Base-by-base conservation (phyloP, 2,113 vertebrate species). In the Brienomyrus brachyistius region DNA sequence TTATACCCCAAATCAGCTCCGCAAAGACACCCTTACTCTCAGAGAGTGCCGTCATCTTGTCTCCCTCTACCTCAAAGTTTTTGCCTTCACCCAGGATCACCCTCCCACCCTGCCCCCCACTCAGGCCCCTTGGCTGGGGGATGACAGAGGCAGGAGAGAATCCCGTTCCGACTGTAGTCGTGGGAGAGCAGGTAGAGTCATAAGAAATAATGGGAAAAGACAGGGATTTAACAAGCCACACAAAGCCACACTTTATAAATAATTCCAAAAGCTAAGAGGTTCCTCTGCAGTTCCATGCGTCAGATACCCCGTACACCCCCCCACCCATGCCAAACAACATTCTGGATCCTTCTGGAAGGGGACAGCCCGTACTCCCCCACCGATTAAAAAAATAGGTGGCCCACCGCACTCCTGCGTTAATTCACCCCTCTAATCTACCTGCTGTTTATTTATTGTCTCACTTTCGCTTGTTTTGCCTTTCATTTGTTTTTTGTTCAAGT, bases 211-310 rank as follows among this genome's bases (percentile, higher is more conserved):
- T 90, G 50, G 40, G 40, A 82, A 85, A 59, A 90, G 90, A 88
- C 90, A 88, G 56, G 87, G 43, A 90, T 84, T 88, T 90, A 88
- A 90, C 87, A 88, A 66, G 84, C 80, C 87, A 62, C 89, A 89
- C 87, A 90, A 50, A 90, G 88, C 54, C 45, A 89, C 56, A n/a
- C 48, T 86, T 90, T 88, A 89, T 90, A 90, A 90, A 90, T 90
- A 90, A 90, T 90, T 90, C 87, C 82, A 40, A 90, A 90, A 90
- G 88, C 82, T 70, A 89, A 90, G 54, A 88, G 56, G 80, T 80
- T 89, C 80, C 87, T 17, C 87, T 74, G 15, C 21, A 31, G 80
- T 19, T 87, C 66, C 66, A 47, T 17, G 23, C 45, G 35, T 7
- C 35, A 45, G 23, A 62, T 23, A 50, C 35, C 88, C 59, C 21